Evolutionary conservation across 2,797 vertebrate genomes (phyloP).

Genomic region (Chiloscyllium punctatum): DNA sequence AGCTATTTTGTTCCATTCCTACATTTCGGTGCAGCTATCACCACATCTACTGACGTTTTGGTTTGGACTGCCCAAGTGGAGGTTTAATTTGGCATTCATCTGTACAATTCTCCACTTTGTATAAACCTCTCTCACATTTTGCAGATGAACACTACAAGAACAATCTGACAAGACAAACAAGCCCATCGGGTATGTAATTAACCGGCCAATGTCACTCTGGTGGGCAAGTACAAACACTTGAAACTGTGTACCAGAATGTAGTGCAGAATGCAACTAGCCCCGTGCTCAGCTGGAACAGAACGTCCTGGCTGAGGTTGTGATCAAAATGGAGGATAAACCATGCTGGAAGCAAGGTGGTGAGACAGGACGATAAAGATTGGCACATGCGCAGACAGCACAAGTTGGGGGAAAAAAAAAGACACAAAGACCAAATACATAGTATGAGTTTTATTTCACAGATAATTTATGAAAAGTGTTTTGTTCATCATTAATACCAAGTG

Average conservation of each 20-base stretch:
- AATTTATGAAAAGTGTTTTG: conserved; percentile 32
- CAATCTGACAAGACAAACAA: neutral
- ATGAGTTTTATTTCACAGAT: conserved; percentile 25
- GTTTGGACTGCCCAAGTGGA: neutral
- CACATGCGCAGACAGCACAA: neutral
- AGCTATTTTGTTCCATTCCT: neutral
- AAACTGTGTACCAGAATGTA: neutral
- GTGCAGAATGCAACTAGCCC: neutral
- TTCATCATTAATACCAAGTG: conserved; percentile 32
- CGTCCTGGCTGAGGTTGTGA: neutral
- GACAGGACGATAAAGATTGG: neutral
- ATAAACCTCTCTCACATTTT: neutral
- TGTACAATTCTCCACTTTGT: neutral
- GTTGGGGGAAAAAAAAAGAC: neutral
- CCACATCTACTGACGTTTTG: neutral
- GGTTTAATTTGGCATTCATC: neutral
- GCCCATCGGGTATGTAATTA: neutral
- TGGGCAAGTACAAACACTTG: neutral
- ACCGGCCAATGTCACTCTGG: neutral
- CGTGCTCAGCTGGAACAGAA: neutral
- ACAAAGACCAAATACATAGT: neutral
- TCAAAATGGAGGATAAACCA: neutral
- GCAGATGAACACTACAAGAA: neutral
- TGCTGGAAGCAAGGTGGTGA: neutral
- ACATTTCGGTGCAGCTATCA: neutral